These are phyloP conservation scores for Cephalotes varians DNA, from an alignment of 2,888 invertebrate genomes.

Conservation along the genomic window DNA sequence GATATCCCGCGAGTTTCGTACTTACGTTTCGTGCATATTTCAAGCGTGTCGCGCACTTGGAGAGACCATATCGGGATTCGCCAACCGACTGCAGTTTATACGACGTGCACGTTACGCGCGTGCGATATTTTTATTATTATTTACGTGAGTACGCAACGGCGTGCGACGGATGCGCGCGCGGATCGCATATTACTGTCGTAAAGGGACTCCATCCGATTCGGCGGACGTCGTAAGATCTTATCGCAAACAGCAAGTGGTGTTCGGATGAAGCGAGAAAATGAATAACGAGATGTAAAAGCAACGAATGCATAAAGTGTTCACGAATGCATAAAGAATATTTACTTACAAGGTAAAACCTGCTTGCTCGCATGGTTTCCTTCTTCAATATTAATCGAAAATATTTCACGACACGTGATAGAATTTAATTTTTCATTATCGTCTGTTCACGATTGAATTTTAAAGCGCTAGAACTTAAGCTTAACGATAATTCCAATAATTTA, in stretches of 20 bases:
- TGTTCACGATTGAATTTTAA: background rate
- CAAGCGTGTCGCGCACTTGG: conserved; percentile 69
- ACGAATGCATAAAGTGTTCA: too few species aligned
- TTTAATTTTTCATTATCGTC: background rate
- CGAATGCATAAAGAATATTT: conserved; percentile 19
- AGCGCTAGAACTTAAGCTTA: background rate
- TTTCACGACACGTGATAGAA: background rate
- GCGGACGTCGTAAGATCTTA: conserved; percentile 24
- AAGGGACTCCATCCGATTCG: conserved; percentile 33
- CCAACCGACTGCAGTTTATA: conserved; percentile 63
- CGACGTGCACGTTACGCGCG: conserved; percentile 41
- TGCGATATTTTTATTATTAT: conserved; percentile 23
- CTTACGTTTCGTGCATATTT: conserved; percentile 76
- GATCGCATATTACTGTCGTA: background rate
- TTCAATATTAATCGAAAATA: background rate
- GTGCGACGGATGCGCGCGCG: conserved; percentile 29
- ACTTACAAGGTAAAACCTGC: background rate
- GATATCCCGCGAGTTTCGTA: conserved; percentile 74
- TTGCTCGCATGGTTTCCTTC: background rate
- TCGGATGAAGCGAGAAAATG: conserved; percentile 31
- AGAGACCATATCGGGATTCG: conserved; percentile 73
- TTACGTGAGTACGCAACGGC: conserved; percentile 8
- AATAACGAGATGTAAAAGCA: background rate
- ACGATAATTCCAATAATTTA: background rate
- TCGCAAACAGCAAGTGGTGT: conserved; percentile 27